phyloP scores from a whole-genome alignment of 2,888 invertebrate genomes.

The Calameuta filiformis region DNA sequence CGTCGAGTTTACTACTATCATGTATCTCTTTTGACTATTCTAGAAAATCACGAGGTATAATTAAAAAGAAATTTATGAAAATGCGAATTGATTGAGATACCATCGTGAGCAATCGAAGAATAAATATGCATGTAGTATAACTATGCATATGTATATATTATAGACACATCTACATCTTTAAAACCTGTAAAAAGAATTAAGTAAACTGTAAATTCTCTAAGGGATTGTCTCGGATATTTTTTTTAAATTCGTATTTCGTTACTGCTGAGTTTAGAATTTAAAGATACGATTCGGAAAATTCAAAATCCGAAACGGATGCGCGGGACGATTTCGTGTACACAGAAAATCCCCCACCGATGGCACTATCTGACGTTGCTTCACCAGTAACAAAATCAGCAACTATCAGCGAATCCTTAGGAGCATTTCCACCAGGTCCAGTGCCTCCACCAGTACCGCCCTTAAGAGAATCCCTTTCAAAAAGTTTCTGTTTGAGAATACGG shows the following conservation, averaged over 20 bases:
- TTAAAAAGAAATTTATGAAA: neutral
- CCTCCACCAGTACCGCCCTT: constrained; percentile 67
- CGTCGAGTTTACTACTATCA: neutral
- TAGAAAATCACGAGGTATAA: neutral
- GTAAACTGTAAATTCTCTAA: neutral
- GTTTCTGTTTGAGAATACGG: constrained; percentile 81
- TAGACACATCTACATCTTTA: neutral
- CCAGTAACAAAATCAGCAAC: constrained; percentile 81
- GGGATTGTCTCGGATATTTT: neutral
- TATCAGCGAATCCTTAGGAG: constrained; percentile 76
- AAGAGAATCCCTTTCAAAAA: constrained; percentile 80
- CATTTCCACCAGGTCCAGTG: constrained; percentile 44
- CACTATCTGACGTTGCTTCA: constrained; percentile 84
- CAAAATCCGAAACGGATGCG: constrained; percentile 87
- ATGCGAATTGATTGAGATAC: neutral
- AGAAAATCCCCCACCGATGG: constrained; percentile 76
- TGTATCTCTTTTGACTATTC: neutral
- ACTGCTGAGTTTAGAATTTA: constrained; percentile 58
- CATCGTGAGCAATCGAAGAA: neutral
- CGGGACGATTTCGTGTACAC: constrained; percentile 84
- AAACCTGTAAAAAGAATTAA: neutral
- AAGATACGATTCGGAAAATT: constrained; percentile 89
- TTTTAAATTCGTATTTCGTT: neutral
- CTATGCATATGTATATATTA: neutral
- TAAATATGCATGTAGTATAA: neutral